Conservation (phyloP, 2,888 invertebrate species). For the Mycogona germanica region DNA sequence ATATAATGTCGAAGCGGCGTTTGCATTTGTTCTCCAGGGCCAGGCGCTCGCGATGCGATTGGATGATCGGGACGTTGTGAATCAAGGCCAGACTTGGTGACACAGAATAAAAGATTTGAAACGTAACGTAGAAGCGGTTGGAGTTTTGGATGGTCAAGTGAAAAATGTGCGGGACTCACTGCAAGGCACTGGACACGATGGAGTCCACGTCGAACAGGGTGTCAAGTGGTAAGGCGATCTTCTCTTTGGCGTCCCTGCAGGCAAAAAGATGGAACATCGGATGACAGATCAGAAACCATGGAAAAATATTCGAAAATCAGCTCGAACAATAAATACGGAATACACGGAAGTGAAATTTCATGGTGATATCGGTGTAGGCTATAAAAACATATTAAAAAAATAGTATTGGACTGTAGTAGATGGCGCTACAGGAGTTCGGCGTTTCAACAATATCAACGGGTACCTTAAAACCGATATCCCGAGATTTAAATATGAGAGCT, state of each 20-base stretch:
- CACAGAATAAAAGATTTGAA: not conserved
- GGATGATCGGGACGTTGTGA: slow-evolving; percentile 18
- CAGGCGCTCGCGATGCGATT: slow-evolving; percentile 10
- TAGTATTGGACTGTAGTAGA: no score
- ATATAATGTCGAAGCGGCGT: slow-evolving; percentile 14
- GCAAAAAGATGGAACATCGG: not conserved
- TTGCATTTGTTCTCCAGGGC: slow-evolving; percentile 15
- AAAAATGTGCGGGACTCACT: no score
- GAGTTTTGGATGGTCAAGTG: no score
- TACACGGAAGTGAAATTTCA: not conserved
- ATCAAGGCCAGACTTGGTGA: slow-evolving; percentile 15
- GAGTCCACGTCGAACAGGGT: slow-evolving; percentile 19
- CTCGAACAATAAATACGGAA: not conserved
- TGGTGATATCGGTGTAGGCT: not conserved
- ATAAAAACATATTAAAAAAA: no score
- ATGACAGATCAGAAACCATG: not conserved
- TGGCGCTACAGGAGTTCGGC: no score
- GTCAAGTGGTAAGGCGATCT: slow-evolving; percentile 18
- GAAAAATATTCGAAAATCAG: not conserved
- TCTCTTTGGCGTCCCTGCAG: slow-evolving; percentile 15
- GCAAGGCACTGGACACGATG: slow-evolving; percentile 19
- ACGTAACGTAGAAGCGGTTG: no score
- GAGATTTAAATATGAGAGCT: no score
- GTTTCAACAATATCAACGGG: no score
- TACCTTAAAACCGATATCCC: no score